Percentiles rank a stretch among this genome's conserved stretches.
Evolutionary conservation across 2,113 vertebrate species (phyloP).

Genomic region (Bungarus multicinctus): DNA sequence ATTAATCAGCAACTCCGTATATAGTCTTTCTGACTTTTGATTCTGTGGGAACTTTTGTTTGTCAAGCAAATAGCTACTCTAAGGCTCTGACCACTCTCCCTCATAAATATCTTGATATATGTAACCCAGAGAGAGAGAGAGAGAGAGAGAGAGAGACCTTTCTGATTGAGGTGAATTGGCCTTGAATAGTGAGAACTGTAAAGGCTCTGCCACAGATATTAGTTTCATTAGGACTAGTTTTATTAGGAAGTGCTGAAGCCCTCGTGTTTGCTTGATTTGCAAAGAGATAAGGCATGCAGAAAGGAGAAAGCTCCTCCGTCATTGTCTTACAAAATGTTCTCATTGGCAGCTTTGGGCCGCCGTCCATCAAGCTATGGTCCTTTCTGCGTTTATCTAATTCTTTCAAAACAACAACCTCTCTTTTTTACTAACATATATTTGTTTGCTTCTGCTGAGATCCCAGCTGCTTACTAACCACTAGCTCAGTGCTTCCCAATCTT

Average conservation of each 20-base stretch:
- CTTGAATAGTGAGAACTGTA: not conserved
- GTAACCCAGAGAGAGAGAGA: not conserved
- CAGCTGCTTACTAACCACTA: not conserved
- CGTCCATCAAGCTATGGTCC: not conserved
- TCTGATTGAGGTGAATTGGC: not conserved
- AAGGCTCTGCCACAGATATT: not conserved
- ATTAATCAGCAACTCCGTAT: constrained; percentile 43
- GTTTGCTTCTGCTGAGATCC: not conserved
- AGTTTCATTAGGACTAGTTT: not conserved
- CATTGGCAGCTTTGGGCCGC: not conserved
- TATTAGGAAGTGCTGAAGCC: not conserved
- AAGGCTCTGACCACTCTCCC: constrained; percentile 8
- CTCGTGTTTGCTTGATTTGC: not conserved
- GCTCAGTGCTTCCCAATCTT: not conserved
- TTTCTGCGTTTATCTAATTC: not conserved
- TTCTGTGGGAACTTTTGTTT: constrained; percentile 21
- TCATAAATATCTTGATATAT: not conserved
- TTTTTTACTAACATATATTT: too few species aligned
- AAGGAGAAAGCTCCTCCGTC: not conserved
- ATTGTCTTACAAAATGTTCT: not conserved
- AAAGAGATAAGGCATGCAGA: not conserved
- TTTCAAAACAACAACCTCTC: not conserved
- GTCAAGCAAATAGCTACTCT: not conserved
- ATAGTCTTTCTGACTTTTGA: constrained; percentile 28
- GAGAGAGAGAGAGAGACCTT: not conserved